Evolutionary conservation across 2,113 vertebrate species (phyloP).

Genomic region (Nicator chloris): DNA sequence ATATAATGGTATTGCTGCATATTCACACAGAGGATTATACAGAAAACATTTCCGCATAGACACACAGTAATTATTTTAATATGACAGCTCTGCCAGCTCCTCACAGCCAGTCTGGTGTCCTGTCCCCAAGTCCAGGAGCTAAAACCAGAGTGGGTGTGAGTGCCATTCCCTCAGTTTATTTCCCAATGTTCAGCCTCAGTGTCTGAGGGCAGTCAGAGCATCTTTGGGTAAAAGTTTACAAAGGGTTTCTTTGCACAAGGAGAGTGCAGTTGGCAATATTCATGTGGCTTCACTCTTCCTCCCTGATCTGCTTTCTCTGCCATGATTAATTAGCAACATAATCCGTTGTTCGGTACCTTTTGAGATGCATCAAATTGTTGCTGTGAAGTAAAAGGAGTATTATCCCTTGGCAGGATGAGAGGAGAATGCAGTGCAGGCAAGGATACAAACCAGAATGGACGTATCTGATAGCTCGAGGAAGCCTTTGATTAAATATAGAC

Average conservation of each 20-base stretch:
- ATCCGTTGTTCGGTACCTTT: not conserved
- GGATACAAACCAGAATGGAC: not conserved
- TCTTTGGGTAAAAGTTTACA: not conserved
- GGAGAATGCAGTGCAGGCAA: not conserved
- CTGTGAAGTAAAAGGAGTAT: not conserved
- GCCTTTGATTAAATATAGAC: not conserved
- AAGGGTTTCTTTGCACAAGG: not conserved
- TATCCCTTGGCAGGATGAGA: not conserved
- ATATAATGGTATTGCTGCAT: not conserved
- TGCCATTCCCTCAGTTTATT: not conserved
- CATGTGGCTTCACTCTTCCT: not conserved
- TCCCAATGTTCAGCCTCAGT: not conserved
- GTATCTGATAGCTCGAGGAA: not conserved
- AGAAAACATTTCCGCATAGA: not conserved
- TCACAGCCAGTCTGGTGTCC: not conserved
- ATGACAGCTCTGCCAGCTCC: not conserved
- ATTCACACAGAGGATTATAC: not conserved
- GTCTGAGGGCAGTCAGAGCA: not conserved
- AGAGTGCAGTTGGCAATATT: not conserved
- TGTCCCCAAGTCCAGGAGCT: not conserved
- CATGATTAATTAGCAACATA: not conserved
- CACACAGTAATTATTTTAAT: not conserved
- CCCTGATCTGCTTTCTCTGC: not conserved
- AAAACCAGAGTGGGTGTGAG: not conserved
- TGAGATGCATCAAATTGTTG: not conserved